Base-by-base conservation (phyloP, 2,113 vertebrate species). In the Butorides virescens region DNA sequence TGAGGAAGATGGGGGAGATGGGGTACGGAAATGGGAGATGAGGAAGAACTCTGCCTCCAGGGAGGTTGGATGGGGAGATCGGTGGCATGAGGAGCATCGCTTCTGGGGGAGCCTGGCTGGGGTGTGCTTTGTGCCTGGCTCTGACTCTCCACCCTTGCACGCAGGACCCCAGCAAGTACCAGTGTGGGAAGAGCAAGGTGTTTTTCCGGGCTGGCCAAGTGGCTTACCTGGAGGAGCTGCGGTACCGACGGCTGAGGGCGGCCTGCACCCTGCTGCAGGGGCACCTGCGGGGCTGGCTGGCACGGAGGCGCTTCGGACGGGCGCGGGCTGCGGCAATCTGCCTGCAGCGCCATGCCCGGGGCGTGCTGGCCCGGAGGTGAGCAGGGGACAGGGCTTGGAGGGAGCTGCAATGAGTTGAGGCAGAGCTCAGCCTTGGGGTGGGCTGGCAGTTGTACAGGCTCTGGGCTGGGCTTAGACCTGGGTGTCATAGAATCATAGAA, bases 151-250 rank as follows among this genome's bases (percentile, higher is more conserved):
- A 3, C 5, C 42, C 8, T 46, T 22, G 25, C 58, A 5, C 0
- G 0, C 94, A 97, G 30, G 98, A 98, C 77, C 85, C 89, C 2
- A 97, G 97, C 74, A 96, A 97, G 94, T 98, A 97, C 94, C 92
- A 94, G 93, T 98, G 98, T 47, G 98, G 98, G 65, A 98, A 96
- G 95, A 97, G 91, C 62, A 98, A 98, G 89, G 97, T 98, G 16
- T 98, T 98, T 63, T 97, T 98, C 82, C 88, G 96, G 26, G 97
- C 98, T 0, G 98, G 98, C 47, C 98, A 98, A 92, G 98, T 98
- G 93, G 98, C 98, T 5, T 56, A 97, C 32, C 94, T 98, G 97
- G 98, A 98, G 96, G 98, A 97, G 86, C 97, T 98, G 88, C 94
- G 98, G 67, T 95, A 82, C 1, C 97, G 92, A 70, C 89, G 89